Evolutionary conservation across 2,113 vertebrate species (phyloP).

Genomic region (Ameiurus melas): DNA sequence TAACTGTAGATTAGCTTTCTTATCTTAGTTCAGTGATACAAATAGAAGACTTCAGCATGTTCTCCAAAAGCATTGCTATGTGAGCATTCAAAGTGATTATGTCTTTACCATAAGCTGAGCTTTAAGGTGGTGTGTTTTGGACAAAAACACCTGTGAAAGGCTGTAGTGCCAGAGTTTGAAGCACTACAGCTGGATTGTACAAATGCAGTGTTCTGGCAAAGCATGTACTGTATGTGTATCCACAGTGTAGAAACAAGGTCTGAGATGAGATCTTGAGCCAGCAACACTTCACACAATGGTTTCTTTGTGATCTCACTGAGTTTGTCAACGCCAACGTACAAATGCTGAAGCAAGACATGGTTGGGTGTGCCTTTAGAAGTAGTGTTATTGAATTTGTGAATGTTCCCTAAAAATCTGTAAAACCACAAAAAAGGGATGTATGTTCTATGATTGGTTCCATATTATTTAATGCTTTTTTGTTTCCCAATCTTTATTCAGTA

Average conservation of each 20-base stretch:
- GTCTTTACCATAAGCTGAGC: background rate
- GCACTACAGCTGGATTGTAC: constrained; percentile 38
- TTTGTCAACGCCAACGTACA: constrained; percentile 48
- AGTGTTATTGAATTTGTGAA: constrained; percentile 22
- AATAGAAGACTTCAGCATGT: background rate
- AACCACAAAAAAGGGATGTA: background rate
- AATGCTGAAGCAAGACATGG: constrained; percentile 36
- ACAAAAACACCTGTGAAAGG: background rate
- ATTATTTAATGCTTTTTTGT: background rate
- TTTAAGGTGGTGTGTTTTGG: background rate
- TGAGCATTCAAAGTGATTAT: background rate
- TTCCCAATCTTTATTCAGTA: background rate
- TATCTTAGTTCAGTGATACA: background rate
- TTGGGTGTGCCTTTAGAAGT: constrained; percentile 34
- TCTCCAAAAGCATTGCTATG: background rate
- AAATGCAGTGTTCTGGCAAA: constrained; percentile 38
- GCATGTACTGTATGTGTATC: background rate
- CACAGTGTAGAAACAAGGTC: constrained; percentile 17
- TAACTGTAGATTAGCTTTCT: background rate
- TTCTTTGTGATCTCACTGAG: constrained; percentile 53
- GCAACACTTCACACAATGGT: constrained; percentile 53
- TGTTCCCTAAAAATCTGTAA: background rate
- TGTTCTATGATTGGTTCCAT: background rate
- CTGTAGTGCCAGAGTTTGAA: background rate
- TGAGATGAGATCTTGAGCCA: constrained; percentile 38